A percentile compares a stretch with the other conserved stretches of the same genome.
These are phyloP conservation scores for Wiebesia pumilae DNA, from an alignment of 1,140 invertebrate species.

Conservation along the genomic window DNA sequence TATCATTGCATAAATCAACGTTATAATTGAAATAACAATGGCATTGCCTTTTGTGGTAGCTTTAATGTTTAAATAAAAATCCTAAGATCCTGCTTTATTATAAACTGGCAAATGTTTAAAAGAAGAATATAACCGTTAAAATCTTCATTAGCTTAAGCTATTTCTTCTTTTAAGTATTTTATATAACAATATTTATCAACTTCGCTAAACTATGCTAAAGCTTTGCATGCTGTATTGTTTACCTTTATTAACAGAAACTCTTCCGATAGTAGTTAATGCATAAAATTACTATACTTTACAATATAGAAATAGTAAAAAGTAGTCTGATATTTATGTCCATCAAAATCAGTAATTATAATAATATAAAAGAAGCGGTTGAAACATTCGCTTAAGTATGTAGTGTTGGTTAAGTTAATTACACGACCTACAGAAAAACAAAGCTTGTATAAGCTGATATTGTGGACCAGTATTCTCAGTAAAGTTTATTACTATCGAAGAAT, in stretches of 20 bases:
- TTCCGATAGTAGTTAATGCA: slow-evolving; percentile 30
- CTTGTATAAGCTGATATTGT: slow-evolving; percentile 58
- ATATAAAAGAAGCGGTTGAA: not conserved
- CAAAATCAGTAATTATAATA: not conserved
- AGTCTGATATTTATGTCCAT: slow-evolving; percentile 2
- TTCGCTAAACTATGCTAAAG: slow-evolving; percentile 1
- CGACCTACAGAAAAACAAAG: slow-evolving; percentile 67
- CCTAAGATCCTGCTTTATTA: not conserved
- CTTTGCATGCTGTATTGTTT: slow-evolving; percentile 25
- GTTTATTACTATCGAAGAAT: slow-evolving; percentile 33
- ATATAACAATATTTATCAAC: not conserved
- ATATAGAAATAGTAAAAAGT: slow-evolving; percentile 2
- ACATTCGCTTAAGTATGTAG: not conserved
- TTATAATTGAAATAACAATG: slow-evolving; percentile 8
- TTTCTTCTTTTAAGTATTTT: not conserved
- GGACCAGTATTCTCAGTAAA: not conserved
- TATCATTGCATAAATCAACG: slow-evolving; percentile 34
- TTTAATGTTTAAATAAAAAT: not conserved
- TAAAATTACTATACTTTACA: slow-evolving; percentile 8
- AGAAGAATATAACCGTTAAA: not conserved
- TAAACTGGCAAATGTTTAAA: not conserved
- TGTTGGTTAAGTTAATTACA: slow-evolving; percentile 33
- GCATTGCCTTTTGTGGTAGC: slow-evolving; percentile 32
- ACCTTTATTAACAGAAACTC: slow-evolving; percentile 9
- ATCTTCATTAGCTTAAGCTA: not conserved